Evolutionary conservation across 2,113 vertebrate species (phyloP), one percentile per base, ranked within the genome.

Genomic region (Nycticebus coucang): DNA sequence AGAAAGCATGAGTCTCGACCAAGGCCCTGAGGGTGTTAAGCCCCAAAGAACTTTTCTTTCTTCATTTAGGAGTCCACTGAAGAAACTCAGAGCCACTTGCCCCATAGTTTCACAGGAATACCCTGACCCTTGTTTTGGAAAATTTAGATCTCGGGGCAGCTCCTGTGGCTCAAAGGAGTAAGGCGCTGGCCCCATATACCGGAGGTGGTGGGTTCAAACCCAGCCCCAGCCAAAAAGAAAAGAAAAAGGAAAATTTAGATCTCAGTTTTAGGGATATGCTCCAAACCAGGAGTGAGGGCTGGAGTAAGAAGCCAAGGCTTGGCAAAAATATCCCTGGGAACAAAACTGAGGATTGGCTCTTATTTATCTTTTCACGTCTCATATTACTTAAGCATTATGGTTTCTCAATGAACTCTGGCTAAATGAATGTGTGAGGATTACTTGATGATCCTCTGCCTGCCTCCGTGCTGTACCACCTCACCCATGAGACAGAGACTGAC

Each of bases 401-500:
- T 26, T 59, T 55, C 91, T 66, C 26, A 4, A 0, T 11, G 13
- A n/a, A 59, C 6, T 33, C 83, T n/a, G 64, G 18, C 18, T 55
- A 60, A 69, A 35, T 9, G 22, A 53, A 57, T 0, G 0, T 1
- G 4, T 7, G 30, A 55, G 24, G 35, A 26, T 9, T 7, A 0
- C 22, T 75, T 62, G 22, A 14, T 10, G 17, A 7, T 30, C 15
- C 28, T 0, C 13, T 37, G 55, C 45, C 37, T 30, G 3, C 28
- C 19, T 57, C 19, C n/a, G 14, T 0, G 11, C 22, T 4, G 0
- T 0, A 26, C 7, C 13, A 19, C 19, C 3, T 57, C 13, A 50
- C 50, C 41, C 14, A 9, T 14, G 53, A 41, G 64, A 53, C 28
- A 2, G 41, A 83, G 57, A 81, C 98, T 93, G 66, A 99, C 99